These are phyloP conservation scores for Xenentodon cancila DNA, from an alignment of 2,797 vertebrate species.

Conservation along the genomic window DNA sequence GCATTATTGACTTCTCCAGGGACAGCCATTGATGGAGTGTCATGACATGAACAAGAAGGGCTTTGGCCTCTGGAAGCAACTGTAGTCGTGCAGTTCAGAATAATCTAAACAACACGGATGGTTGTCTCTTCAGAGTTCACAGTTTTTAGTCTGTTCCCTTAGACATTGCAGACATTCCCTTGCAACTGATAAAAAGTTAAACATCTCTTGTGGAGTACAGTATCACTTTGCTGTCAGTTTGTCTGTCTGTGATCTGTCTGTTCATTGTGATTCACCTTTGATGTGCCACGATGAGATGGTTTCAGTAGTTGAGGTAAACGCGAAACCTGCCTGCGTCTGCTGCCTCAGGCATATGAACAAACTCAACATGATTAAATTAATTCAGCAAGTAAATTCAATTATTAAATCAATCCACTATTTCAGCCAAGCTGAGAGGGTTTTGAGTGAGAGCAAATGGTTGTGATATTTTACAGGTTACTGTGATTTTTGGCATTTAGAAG, in stretches of 20 bases:
- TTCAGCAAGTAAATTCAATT: conserved; percentile 24
- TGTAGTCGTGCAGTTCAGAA: neutral
- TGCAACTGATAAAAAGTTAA: conserved; percentile 5
- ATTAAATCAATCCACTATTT: conserved; percentile 30
- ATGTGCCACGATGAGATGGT: conserved; percentile 7
- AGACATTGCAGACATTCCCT: neutral
- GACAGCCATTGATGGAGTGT: conserved; percentile 18
- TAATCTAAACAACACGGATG: neutral
- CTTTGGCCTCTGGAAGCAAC: neutral
- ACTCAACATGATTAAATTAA: conserved; percentile 29
- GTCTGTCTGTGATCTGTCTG: conserved; percentile 12
- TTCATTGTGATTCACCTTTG: conserved; percentile 11
- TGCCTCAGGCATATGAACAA: conserved; percentile 11
- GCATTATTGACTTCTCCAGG: conserved; percentile 39
- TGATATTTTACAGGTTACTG: conserved; percentile 36
- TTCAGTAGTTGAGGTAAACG: conserved; percentile 19
- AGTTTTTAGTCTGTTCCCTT: neutral
- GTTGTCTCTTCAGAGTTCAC: neutral
- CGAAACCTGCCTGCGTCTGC: conserved; percentile 14
- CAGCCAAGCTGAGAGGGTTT: conserved; percentile 15
- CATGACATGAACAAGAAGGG: conserved; percentile 1
- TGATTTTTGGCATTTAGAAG: conserved; percentile 23
- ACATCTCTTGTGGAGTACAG: neutral
- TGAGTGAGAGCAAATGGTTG: conserved; percentile 19
- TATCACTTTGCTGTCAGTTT: conserved; percentile 12